These are phyloP conservation scores for Scaptodrosophila latifasciaeformis DNA, from an alignment of 2,888 invertebrate genomes.

Conservation along the genomic window DNA sequence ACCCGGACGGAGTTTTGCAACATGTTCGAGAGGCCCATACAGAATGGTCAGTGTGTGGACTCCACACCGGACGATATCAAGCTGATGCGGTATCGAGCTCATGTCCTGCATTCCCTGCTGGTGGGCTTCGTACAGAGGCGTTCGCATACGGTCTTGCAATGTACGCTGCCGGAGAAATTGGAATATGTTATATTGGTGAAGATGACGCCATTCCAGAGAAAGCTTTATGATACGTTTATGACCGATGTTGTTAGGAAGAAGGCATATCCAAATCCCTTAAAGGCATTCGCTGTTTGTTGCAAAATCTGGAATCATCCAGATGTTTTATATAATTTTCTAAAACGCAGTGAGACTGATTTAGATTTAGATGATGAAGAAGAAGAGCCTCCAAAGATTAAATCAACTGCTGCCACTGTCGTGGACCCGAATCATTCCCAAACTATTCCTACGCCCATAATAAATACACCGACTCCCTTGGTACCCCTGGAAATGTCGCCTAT, in stretches of 20 bases:
- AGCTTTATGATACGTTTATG: constrained; percentile 94
- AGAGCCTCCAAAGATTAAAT: constrained; percentile 68
- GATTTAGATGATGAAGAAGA: constrained; percentile 89
- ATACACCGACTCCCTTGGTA: constrained; percentile 11
- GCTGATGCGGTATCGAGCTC: constrained; percentile 95
- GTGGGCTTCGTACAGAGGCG: constrained; percentile 97
- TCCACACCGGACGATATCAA: constrained; percentile 95
- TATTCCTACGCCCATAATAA: constrained; percentile 9
- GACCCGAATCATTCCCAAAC: constrained; percentile 8
- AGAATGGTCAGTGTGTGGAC: constrained; percentile 98
- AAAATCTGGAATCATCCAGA: constrained; percentile 99
- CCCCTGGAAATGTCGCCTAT: too few relatives aligned
- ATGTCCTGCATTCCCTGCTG: constrained; percentile 94
- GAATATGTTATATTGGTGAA: constrained; percentile 94
- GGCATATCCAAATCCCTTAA: constrained; percentile 94
- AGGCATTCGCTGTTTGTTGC: constrained; percentile 98
- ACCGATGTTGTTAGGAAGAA: constrained; percentile 91
- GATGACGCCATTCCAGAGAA: constrained; percentile 93
- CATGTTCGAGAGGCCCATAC: constrained; percentile 99
- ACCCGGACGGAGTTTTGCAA: constrained; percentile 97
- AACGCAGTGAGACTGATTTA: constrained; percentile 85
- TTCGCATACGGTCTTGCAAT: constrained; percentile 93
- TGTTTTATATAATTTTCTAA: constrained; percentile 90
- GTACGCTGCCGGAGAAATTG: constrained; percentile 94
- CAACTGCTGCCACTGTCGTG: too few relatives aligned